These are phyloP conservation scores for Meandrusa payeni DNA, from an alignment of 2,888 invertebrate genomes.

Conservation along the genomic window DNA sequence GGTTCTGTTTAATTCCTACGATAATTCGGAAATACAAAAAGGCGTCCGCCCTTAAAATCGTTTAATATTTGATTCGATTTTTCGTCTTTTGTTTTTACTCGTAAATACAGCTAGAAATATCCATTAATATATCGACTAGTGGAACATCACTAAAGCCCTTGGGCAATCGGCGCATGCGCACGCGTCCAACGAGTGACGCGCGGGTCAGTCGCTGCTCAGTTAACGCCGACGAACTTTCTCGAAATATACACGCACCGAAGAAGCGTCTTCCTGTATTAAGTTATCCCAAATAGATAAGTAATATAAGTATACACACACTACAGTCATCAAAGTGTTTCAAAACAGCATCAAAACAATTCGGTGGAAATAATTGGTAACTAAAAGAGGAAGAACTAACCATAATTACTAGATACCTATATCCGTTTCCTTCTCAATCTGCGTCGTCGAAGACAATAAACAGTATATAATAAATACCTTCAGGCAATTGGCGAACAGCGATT, in stretches of 20 bases:
- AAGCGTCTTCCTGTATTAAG: neutral
- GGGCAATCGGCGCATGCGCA: constrained; percentile 28
- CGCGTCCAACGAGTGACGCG: constrained; percentile 34
- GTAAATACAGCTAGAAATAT: too few species aligned
- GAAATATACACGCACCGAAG: constrained; percentile 18
- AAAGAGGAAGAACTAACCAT: neutral
- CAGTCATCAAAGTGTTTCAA: too few species aligned
- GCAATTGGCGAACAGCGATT: neutral
- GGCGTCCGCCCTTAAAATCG: too few species aligned
- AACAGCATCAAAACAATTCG: too few species aligned
- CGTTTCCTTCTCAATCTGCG: constrained; percentile 16
- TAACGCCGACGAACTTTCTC: constrained; percentile 36
- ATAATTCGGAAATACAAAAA: too few species aligned
- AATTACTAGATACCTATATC: constrained; percentile 2
- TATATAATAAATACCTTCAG: constrained; percentile 9
- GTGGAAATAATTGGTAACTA: too few species aligned
- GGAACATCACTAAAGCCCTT: constrained; percentile 15
- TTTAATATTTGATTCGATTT: too few species aligned
- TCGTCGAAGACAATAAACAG: constrained; percentile 4
- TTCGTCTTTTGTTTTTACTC: too few species aligned
- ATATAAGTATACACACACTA: neutral
- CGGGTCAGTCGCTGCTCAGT: constrained; percentile 36
- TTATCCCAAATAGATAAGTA: neutral
- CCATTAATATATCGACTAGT: constrained; percentile 3
- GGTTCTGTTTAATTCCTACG: too few species aligned